Percentiles rank a stretch among this genome's conserved stretches.
Conservation (phyloP, 2,888 invertebrate genomes). For the Anoncus sp. region DNA sequence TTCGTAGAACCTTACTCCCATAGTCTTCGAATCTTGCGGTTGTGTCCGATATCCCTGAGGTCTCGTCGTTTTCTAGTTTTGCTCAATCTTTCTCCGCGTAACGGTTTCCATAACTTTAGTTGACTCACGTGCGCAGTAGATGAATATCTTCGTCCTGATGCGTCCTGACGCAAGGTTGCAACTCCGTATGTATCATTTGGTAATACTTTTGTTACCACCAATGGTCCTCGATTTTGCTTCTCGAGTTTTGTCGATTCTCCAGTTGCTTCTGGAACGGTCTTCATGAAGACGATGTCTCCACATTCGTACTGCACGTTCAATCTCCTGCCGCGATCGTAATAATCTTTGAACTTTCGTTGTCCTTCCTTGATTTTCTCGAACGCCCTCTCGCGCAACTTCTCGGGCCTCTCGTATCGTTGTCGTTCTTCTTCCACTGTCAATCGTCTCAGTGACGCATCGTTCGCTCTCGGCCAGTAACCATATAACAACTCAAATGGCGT, state of each 20-base stretch:
- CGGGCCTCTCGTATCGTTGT: constrained; percentile 39
- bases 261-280: constrained; percentile 21
- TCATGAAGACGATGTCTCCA: constrained; percentile 50
- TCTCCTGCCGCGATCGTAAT: constrained; percentile 43
- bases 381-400: constrained; percentile 37
- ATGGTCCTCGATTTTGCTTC: constrained; percentile 40
- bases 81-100: neutral
- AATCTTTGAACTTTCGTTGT: constrained; percentile 34
- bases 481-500: constrained; percentile 60
- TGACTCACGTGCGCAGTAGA: constrained; percentile 38
- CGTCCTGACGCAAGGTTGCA: constrained; percentile 23
- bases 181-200: constrained; percentile 46
- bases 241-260: constrained; percentile 38
- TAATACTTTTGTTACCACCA: constrained; percentile 33
- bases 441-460: constrained; percentile 28
- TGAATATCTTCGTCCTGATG: constrained; percentile 29
- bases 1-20: constrained; percentile 3
- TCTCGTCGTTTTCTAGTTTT: neutral
- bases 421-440: constrained; percentile 31
- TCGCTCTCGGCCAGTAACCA: constrained; percentile 40
- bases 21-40: constrained; percentile 20
- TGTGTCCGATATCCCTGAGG: constrained; percentile 15
- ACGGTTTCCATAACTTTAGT: constrained; percentile 20
- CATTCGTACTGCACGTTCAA: constrained; percentile 29
- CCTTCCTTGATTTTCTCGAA: constrained; percentile 32